These are phyloP conservation scores for Cyclargus thomasi DNA, from an alignment of 1,140 invertebrate genomes.

Conservation along the genomic window DNA sequence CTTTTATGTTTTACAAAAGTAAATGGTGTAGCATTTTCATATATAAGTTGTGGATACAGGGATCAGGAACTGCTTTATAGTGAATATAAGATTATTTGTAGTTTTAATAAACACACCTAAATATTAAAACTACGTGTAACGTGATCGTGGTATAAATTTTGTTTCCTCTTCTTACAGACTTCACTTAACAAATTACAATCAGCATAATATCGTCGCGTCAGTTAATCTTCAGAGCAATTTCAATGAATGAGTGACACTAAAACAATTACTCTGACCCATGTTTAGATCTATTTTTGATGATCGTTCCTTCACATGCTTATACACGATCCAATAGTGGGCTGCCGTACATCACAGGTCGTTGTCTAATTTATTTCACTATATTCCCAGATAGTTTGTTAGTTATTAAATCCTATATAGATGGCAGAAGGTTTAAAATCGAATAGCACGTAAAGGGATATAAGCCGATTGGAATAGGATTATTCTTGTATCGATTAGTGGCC, in stretches of 20 bases:
- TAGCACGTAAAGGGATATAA: conserved; percentile 25
- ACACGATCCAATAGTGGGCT: conserved; percentile 12
- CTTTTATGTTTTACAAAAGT: too few species aligned
- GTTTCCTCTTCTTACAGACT: too few species aligned
- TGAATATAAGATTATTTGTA: too few species aligned
- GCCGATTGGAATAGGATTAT: conserved; percentile 28
- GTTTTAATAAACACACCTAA: too few species aligned
- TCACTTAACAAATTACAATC: background rate
- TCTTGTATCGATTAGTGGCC: conserved; percentile 64
- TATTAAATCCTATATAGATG: background rate
- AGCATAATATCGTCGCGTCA: background rate
- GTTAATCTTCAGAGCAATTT: conserved; percentile 9
- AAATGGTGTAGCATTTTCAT: too few species aligned
- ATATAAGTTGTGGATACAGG: too few species aligned
- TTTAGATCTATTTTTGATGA: conserved; percentile 12
- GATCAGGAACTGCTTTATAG: too few species aligned
- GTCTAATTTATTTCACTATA: background rate
- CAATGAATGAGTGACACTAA: conserved; percentile 3
- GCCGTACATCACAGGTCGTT: background rate
- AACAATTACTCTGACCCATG: background rate
- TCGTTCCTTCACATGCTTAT: conserved; percentile 6
- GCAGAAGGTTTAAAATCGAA: background rate
- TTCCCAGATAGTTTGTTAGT: background rate
- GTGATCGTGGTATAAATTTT: too few species aligned
- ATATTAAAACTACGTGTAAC: too few species aligned